Conservation (phyloP, 2,797 vertebrate genomes). For the Oreonectes daqikongensis region DNA sequence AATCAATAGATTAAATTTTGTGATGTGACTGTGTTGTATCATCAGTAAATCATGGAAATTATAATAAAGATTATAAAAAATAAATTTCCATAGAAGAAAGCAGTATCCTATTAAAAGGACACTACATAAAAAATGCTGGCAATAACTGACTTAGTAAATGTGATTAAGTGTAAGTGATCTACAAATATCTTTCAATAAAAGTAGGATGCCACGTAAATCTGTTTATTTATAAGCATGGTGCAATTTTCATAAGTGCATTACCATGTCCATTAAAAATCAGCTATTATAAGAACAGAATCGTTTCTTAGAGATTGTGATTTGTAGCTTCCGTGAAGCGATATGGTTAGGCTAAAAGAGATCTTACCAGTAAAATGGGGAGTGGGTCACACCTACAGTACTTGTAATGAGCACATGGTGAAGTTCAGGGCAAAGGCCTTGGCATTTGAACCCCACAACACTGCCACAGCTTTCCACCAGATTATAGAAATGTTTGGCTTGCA, state of each 20-base stretch:
- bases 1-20: too few species aligned
- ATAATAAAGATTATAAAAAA: too few species aligned
- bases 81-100: too few species aligned
- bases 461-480: conserved; percentile 19
- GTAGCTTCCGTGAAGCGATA: neutral
- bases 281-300: neutral
- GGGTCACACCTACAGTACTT: neutral
- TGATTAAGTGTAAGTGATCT: neutral
- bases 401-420: conserved; percentile 21
- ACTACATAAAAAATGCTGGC: neutral
- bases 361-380: neutral
- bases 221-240: conserved; percentile 67
- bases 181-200: conserved; percentile 16
- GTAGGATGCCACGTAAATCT: conserved; percentile 50
- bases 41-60: too few species aligned
- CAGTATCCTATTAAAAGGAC: conserved; percentile 21
- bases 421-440: neutral
- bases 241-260: conserved; percentile 77
- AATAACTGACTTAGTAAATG: neutral
- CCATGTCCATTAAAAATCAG: conserved; percentile 64
- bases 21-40: too few species aligned
- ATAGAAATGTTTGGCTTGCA: conserved; percentile 19
- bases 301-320: neutral
- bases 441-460: conserved; percentile 1
- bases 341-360: neutral